These are phyloP conservation scores for Austrofundulus limnaeus DNA, from an alignment of 2,113 vertebrate genomes.

Conservation along the genomic window DNA sequence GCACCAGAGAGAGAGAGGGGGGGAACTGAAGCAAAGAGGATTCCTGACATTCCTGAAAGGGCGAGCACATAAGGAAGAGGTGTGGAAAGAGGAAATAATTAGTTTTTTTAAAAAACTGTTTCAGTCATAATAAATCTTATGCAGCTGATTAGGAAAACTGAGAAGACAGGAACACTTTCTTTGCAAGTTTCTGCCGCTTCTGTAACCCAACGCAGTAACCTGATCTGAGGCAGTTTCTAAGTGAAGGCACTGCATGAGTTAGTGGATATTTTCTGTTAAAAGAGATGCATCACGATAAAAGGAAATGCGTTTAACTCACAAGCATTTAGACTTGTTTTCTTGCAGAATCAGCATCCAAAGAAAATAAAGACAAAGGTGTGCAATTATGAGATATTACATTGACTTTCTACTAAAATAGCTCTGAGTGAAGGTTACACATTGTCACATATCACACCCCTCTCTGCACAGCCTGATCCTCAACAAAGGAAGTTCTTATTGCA, in stretches of 20 bases:
- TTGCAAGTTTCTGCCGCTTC: slow-evolving; percentile 1
- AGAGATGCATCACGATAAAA: slow-evolving; percentile 3
- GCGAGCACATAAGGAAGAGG: slow-evolving; percentile 4
- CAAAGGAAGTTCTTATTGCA: slow-evolving; percentile 20
- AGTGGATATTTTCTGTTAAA: slow-evolving; percentile 3
- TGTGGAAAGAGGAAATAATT: not conserved
- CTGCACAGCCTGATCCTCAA: slow-evolving; percentile 18
- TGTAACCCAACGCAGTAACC: slow-evolving; percentile 1
- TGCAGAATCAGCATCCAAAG: not conserved
- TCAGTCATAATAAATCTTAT: not conserved
- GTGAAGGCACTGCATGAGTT: not conserved
- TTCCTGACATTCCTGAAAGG: slow-evolving; percentile 59
- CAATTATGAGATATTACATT: too few relatives aligned
- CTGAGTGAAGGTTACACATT: slow-evolving; percentile 11
- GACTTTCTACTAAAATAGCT: not conserved
- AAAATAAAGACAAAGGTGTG: too few relatives aligned
- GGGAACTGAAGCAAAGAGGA: slow-evolving; percentile 46
- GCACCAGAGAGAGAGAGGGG: slow-evolving; percentile 18
- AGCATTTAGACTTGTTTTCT: not conserved
- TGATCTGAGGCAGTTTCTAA: not conserved
- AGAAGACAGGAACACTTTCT: not conserved
- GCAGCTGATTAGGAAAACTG: too few relatives aligned
- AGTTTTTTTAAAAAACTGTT: not conserved
- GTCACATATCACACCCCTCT: slow-evolving; percentile 30
- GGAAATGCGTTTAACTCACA: not conserved